Evolutionary conservation across 2,797 vertebrate genomes (phyloP).

Genomic region (Lutjanus campechanus): DNA sequence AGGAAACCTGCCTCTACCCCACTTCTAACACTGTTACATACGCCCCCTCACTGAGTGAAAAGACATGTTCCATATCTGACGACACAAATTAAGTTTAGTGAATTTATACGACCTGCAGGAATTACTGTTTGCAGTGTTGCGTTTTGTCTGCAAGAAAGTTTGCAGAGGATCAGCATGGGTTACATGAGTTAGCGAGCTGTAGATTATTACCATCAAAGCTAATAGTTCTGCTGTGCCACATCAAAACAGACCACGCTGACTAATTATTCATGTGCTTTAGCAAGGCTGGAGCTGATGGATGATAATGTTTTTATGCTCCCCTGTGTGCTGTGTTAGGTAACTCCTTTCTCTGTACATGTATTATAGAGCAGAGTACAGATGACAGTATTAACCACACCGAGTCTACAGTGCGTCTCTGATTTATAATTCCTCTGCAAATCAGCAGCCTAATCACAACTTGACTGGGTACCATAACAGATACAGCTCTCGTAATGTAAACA

Average conservation of each 20-base stretch:
- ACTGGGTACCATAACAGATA: neutral
- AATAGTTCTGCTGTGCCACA: constrained; percentile 62
- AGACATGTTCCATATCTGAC: constrained; percentile 15
- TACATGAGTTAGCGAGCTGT: constrained; percentile 27
- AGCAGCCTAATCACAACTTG: constrained; percentile 32
- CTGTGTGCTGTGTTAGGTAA: constrained; percentile 51
- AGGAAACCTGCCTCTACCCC: neutral
- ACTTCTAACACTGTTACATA: neutral
- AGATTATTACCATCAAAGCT: constrained; percentile 57
- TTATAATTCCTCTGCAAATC: constrained; percentile 50
- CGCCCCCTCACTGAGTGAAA: neutral
- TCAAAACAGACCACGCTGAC: constrained; percentile 60
- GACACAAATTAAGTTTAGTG: constrained; percentile 28
- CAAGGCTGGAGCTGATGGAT: constrained; percentile 67
- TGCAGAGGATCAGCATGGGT: constrained; percentile 32
- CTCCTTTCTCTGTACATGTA: constrained; percentile 39
- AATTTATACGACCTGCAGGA: constrained; percentile 24
- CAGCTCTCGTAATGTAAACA: constrained; percentile 8
- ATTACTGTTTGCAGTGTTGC: constrained; percentile 24
- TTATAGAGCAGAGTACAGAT: constrained; percentile 59
- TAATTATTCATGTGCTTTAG: constrained; percentile 73
- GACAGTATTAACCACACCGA: constrained; percentile 47
- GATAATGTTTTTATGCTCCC: constrained; percentile 67
- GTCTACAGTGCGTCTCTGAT: constrained; percentile 13
- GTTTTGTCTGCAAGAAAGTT: constrained; percentile 30